phyloP scores from a whole-genome alignment of 2,888 invertebrate genomes.

The Tenthredo amoena region DNA sequence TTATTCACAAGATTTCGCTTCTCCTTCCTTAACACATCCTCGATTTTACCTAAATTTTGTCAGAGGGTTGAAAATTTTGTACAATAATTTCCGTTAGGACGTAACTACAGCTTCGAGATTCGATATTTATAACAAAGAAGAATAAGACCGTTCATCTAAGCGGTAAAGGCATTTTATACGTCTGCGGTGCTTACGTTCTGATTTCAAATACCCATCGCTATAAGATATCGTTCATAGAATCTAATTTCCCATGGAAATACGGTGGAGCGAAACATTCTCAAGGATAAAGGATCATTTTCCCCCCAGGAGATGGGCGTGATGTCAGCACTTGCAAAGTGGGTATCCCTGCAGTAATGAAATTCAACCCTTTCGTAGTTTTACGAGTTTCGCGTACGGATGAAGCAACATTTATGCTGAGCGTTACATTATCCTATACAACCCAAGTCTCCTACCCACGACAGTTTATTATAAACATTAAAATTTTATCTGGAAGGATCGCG shows the following conservation, averaged over 20 bases:
- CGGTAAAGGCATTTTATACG: not conserved
- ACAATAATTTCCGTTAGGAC: not conserved
- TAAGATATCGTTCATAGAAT: not conserved
- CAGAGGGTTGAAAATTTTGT: not conserved
- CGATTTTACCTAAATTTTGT: not conserved
- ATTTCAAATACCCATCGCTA: not conserved
- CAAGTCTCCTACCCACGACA: not conserved
- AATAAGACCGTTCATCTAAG: not conserved
- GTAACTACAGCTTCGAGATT: not conserved
- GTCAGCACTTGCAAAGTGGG: slow-evolving; percentile 32
- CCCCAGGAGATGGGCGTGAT: not conserved
- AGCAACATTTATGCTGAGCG: slow-evolving; percentile 17
- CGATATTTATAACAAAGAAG: not conserved
- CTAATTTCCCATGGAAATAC: slow-evolving; percentile 13
- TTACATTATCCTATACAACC: slow-evolving; percentile 22
- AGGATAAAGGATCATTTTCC: slow-evolving; percentile 28
- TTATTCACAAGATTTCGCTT: not conserved
- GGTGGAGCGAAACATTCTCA: not conserved
- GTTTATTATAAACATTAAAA: slow-evolving; percentile 2
- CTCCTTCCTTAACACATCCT: not conserved
- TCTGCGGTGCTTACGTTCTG: not conserved
- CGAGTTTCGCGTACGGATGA: not conserved
- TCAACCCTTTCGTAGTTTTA: slow-evolving; percentile 48
- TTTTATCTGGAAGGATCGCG: slow-evolving; percentile 1
- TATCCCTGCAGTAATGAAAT: slow-evolving; percentile 31